Conservation (phyloP, 2,797 vertebrate genomes). For the Otolemur crassicaudatus region DNA sequence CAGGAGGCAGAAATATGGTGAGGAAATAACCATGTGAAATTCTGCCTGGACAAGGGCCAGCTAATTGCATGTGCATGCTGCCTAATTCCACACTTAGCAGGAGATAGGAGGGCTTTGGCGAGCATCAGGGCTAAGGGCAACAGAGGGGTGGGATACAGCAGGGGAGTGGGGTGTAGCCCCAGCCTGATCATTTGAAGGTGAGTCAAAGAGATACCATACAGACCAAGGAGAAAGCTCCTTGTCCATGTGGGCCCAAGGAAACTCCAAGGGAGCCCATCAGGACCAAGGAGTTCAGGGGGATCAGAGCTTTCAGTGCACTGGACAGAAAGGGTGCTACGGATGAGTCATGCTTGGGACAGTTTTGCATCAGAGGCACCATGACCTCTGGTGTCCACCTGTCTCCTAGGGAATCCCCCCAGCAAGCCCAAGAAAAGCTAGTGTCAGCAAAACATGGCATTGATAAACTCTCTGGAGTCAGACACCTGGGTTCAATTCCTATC, state of each 20-base stretch:
- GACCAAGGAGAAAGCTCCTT: neutral
- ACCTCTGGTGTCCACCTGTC: neutral
- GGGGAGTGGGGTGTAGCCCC: neutral
- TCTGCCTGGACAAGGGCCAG: constrained; percentile 60
- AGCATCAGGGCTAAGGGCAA: neutral
- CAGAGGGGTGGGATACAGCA: neutral
- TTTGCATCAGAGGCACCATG: constrained; percentile 7
- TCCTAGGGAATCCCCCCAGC: neutral
- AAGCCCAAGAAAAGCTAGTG: neutral
- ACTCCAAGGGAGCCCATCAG: neutral
- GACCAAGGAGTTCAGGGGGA: neutral
- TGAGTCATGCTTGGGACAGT: neutral
- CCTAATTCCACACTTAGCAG: constrained; percentile 62
- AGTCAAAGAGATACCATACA: constrained; percentile 11
- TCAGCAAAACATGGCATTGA: neutral
- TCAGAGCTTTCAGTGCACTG: neutral
- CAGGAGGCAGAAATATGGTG: constrained; percentile 57
- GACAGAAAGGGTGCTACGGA: neutral
- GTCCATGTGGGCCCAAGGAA: neutral
- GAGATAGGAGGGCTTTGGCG: neutral
- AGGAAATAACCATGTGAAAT: constrained; percentile 72
- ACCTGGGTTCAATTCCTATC: neutral
- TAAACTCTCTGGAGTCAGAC: constrained; percentile 8
- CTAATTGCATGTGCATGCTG: neutral
- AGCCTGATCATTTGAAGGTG: neutral